Evolutionary conservation across 2,888 invertebrate genomes (phyloP).

Genomic region (Metacarcinus magister): DNA sequence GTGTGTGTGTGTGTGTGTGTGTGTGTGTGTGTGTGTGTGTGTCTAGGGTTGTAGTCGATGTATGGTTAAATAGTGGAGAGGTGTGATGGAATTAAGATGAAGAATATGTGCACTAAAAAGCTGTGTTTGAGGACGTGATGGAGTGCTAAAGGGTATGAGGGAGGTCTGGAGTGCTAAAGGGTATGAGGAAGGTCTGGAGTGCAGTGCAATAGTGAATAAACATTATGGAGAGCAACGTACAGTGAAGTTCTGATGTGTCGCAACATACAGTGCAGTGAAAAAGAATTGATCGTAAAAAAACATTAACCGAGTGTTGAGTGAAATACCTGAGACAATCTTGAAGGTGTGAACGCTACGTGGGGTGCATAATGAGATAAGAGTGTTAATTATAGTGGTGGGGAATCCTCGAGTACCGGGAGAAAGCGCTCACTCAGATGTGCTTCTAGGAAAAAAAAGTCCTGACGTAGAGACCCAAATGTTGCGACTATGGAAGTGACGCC

Average conservation of each 20-base stretch:
- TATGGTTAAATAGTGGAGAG: not conserved
- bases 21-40: slow-evolving; percentile 2
- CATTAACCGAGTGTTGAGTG: not conserved
- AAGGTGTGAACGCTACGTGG: not conserved
- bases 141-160: not conserved
- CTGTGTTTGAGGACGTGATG: not conserved
- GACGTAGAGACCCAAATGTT: slow-evolving; percentile 7
- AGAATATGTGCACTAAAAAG: not conserved
- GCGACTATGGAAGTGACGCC: slow-evolving; percentile 41
- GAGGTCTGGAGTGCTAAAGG: not conserved
- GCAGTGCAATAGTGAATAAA: slow-evolving; percentile 7
- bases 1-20: slow-evolving; percentile 45
- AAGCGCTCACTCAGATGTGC: not conserved
- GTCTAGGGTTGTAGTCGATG: not conserved
- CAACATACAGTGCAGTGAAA: not conserved
- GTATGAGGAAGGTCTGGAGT: not conserved
- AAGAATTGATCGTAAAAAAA: not conserved
- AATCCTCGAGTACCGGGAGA: not conserved
- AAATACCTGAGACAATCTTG: not conserved
- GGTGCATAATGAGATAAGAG: not conserved
- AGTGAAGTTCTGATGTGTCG: not conserved
- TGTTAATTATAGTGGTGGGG: not conserved
- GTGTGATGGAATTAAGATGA: not conserved
- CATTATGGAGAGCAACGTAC: not conserved
- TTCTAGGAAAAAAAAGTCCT: not conserved